Percentiles rank a stretch among this genome's conserved stretches.
Evolutionary conservation across 2,888 invertebrate species (phyloP).

Genomic region (Crematogaster levior): DNA sequence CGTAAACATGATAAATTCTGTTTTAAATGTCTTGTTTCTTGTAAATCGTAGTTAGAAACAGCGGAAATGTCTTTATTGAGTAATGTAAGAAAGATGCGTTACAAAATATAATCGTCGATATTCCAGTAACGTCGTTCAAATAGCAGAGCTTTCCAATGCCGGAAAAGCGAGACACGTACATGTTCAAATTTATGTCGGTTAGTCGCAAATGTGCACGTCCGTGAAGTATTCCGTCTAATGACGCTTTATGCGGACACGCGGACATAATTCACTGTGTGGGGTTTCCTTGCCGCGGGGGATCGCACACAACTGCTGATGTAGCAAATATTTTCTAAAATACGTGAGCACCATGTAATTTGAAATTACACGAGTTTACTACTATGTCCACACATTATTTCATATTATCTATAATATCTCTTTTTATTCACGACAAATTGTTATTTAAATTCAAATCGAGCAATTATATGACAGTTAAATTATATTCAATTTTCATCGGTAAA

Average conservation of each 20-base stretch:
- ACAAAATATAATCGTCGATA: slow-evolving; percentile 37
- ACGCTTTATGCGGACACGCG: slow-evolving; percentile 36
- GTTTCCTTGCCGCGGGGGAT: slow-evolving; percentile 10
- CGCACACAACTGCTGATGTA: slow-evolving; percentile 21
- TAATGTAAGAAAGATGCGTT: slow-evolving; percentile 32
- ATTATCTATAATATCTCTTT: neutral
- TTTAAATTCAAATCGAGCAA: neutral
- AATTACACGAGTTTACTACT: slow-evolving; percentile 24
- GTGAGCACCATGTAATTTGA: slow-evolving; percentile 38
- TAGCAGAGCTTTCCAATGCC: slow-evolving; percentile 1
- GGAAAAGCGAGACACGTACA: slow-evolving; percentile 28
- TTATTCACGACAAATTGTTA: neutral
- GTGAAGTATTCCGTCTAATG: slow-evolving; percentile 43
- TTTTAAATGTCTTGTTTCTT: neutral
- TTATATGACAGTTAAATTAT: neutral
- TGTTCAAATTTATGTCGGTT: slow-evolving; percentile 46
- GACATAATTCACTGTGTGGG: slow-evolving; percentile 25
- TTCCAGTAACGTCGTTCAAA: slow-evolving; percentile 35
- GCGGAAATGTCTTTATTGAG: neutral
- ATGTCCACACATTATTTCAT: slow-evolving; percentile 20
- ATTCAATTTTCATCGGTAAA: slow-evolving; percentile 24
- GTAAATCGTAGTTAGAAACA: slow-evolving; percentile 12
- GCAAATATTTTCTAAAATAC: slow-evolving; percentile 48
- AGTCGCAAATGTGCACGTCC: slow-evolving; percentile 20
- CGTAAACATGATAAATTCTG: neutral